Evolutionary conservation across 2,888 invertebrate genomes (phyloP).

Genomic region (Caenorhabditis uteleia): DNA sequence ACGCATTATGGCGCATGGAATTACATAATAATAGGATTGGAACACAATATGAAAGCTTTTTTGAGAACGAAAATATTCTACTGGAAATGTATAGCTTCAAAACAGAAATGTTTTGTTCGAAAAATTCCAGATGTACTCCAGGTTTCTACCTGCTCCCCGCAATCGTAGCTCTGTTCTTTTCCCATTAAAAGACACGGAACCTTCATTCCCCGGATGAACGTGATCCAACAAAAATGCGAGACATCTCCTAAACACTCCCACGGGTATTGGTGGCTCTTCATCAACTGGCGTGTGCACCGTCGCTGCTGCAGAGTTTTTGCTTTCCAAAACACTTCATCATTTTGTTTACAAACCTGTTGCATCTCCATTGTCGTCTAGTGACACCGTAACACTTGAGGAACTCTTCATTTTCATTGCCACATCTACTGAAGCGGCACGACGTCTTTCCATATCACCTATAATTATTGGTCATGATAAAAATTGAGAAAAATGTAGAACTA

Average conservation of each 20-base stretch:
- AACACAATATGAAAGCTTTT: no score
- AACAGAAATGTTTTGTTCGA: no score
- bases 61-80: no score
- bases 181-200: conserved; percentile 18
- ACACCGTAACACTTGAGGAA: conserved; percentile 22
- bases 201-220: conserved; percentile 21
- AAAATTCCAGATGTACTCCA: no score
- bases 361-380: conserved; percentile 21
- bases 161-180: no score
- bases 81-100: no score
- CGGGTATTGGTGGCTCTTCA: background rate
- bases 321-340: background rate
- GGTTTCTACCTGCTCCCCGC: no score
- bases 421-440: conserved; percentile 32
- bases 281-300: conserved; percentile 8
- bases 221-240: conserved; percentile 16
- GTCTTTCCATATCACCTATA: conserved; percentile 19
- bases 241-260: conserved; percentile 5
- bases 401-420: conserved; percentile 18
- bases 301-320: conserved; percentile 8
- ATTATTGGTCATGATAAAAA: background rate
- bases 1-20: no score
- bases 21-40: no score
- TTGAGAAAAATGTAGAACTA: background rate
- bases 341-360: conserved; percentile 12